Percentiles rank a stretch among this genome's conserved stretches.
phyloP scores from a whole-genome alignment of 2,113 vertebrate genomes.

The Climacteris rufus region DNA sequence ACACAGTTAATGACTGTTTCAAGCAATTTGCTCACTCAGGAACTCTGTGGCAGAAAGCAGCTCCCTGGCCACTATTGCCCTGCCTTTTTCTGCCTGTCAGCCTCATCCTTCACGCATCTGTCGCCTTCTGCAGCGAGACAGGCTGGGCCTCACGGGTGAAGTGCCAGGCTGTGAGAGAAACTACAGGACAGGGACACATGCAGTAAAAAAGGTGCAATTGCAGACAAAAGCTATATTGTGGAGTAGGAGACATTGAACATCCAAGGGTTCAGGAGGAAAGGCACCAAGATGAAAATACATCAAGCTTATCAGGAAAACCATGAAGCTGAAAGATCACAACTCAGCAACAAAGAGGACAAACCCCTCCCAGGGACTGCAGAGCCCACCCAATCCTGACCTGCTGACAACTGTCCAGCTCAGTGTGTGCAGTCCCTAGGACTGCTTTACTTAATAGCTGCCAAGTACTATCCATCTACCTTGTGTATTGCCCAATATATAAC shows the following conservation, averaged over 20 bases:
- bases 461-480: not conserved
- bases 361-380: not conserved
- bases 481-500: not conserved
- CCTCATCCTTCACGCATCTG: not conserved
- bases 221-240: not conserved
- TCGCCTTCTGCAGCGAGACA: not conserved
- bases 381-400: not conserved
- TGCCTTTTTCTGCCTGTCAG: not conserved
- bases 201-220: not conserved
- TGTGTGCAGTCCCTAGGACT: no score
- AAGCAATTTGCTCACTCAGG: not conserved
- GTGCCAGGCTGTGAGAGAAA: not conserved
- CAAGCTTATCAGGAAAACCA: not conserved
- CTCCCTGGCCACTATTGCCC: not conserved
- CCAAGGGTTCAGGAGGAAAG: not conserved
- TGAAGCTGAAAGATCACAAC: not conserved
- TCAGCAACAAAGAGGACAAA: not conserved
- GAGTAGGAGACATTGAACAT: not conserved
- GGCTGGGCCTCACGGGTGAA: not conserved
- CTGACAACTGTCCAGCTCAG: not conserved
- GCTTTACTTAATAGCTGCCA: no score
- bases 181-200: accelerated
- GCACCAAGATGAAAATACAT: not conserved
- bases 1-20: not conserved
- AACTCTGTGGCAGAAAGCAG: not conserved